Evolutionary conservation across 2,113 vertebrate genomes (phyloP).

Genomic region (Lates calcarifer): DNA sequence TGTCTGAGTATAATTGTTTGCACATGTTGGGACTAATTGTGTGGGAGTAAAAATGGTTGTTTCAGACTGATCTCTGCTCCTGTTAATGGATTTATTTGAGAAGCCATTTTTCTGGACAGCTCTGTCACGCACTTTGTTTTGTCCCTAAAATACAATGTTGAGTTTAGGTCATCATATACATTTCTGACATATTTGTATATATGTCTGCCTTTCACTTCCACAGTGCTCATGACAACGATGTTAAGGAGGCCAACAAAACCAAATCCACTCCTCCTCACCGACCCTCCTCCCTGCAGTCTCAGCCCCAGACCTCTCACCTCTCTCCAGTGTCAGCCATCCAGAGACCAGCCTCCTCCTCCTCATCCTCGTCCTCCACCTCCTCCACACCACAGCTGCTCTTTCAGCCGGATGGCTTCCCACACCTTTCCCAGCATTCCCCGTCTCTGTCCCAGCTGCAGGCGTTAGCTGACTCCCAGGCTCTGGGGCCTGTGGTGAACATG

Average conservation of each 20-base stretch:
- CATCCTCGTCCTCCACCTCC: slow-evolving; percentile 72
- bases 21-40: slow-evolving; percentile 26
- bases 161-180: background rate
- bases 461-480: slow-evolving; percentile 86
- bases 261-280: slow-evolving; percentile 84
- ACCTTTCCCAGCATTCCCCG: slow-evolving; percentile 81
- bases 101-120: background rate
- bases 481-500: slow-evolving; percentile 85
- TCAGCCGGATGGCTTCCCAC: slow-evolving; percentile 84
- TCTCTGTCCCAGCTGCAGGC: slow-evolving; percentile 85
- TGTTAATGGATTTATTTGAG: background rate
- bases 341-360: slow-evolving; percentile 70
- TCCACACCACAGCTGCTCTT: slow-evolving; percentile 88
- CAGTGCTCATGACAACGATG: slow-evolving; percentile 89
- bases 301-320: slow-evolving; percentile 75
- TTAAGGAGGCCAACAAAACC: slow-evolving; percentile 88
- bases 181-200: background rate
- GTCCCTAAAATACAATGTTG: background rate
- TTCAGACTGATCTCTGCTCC: background rate
- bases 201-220: slow-evolving; percentile 31
- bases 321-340: slow-evolving; percentile 76
- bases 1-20: slow-evolving; percentile 16
- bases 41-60: background rate
- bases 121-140: too few species aligned
- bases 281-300: slow-evolving; percentile 75